These are phyloP conservation scores for Megaceryle torquata DNA, from an alignment of 2,113 vertebrate species.

Conservation along the genomic window DNA sequence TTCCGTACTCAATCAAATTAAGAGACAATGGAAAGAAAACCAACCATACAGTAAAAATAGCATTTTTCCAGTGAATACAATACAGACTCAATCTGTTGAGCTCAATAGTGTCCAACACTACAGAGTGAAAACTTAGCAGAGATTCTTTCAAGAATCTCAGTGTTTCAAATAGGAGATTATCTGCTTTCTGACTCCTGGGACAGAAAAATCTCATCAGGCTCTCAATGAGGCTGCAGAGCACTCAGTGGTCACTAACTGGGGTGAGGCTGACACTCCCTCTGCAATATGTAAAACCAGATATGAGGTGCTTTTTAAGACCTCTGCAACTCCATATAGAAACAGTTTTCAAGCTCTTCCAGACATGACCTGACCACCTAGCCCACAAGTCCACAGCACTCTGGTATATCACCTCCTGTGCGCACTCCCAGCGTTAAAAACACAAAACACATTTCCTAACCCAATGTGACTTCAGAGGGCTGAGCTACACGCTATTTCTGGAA, in stretches of 20 bases:
- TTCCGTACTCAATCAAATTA: neutral
- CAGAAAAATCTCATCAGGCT: neutral
- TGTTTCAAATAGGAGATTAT: neutral
- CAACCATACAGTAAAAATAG: neutral
- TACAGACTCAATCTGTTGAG: neutral
- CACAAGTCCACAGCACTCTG: neutral
- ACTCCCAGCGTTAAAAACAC: neutral
- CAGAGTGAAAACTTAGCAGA: neutral
- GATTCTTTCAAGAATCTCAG: neutral
- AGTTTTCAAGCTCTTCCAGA: neutral
- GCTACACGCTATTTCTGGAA: conserved; percentile 39
- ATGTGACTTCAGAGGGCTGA: neutral
- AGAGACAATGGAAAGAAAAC: neutral
- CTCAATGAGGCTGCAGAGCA: neutral
- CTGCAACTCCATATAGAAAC: neutral
- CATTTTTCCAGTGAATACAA: neutral
- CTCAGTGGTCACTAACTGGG: neutral
- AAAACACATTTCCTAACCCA: conserved; percentile 22
- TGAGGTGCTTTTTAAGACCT: neutral
- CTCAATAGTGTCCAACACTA: neutral
- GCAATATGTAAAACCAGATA: neutral
- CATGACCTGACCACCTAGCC: neutral
- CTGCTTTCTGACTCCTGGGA: neutral
- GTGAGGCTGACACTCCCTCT: neutral
- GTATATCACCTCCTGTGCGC: neutral